Percentiles rank a stretch among this genome's conserved stretches.
These are phyloP conservation scores for Cheilosia urbana DNA, from an alignment of 2,888 invertebrate species.

Conservation along the genomic window DNA sequence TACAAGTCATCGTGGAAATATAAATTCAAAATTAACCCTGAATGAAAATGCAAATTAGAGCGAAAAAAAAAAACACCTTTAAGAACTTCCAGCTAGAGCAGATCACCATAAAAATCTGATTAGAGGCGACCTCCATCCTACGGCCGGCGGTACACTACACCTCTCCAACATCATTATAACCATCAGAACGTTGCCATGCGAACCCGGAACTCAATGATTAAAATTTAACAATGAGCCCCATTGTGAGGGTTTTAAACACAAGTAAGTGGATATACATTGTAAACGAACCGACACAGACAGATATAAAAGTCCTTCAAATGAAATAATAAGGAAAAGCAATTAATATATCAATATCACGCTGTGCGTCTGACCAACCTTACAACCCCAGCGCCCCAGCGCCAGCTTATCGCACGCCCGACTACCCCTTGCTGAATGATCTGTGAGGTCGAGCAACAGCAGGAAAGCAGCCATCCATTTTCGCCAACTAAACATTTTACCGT, in stretches of 20 bases:
- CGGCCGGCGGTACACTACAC: background rate
- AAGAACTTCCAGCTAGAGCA: constrained; percentile 31
- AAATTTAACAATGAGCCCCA: constrained; percentile 68
- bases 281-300: constrained; percentile 4
- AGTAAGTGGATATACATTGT: constrained; percentile 44
- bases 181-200: constrained; percentile 10
- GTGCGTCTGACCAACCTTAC: background rate
- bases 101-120: constrained; percentile 25
- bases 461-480: constrained; percentile 40
- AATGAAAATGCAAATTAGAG: constrained; percentile 58
- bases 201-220: constrained; percentile 69
- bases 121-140: constrained; percentile 1
- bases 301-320: constrained; percentile 47
- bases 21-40: constrained; percentile 58
- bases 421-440: constrained; percentile 21
- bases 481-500: constrained; percentile 73
- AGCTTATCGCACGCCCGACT: constrained; percentile 57
- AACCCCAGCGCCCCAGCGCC: background rate
- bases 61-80: constrained; percentile 36
- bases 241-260: constrained; percentile 46
- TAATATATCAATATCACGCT: constrained; percentile 71
- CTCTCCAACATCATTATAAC: background rate
- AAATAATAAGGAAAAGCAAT: constrained; percentile 61
- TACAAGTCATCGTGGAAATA: constrained; percentile 47
- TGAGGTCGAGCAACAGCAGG: background rate